A percentile compares a stretch with the other conserved stretches of the same genome.
Evolutionary conservation across 2,113 vertebrate species (phyloP).

Genomic region (Uropsilus gracilis): DNA sequence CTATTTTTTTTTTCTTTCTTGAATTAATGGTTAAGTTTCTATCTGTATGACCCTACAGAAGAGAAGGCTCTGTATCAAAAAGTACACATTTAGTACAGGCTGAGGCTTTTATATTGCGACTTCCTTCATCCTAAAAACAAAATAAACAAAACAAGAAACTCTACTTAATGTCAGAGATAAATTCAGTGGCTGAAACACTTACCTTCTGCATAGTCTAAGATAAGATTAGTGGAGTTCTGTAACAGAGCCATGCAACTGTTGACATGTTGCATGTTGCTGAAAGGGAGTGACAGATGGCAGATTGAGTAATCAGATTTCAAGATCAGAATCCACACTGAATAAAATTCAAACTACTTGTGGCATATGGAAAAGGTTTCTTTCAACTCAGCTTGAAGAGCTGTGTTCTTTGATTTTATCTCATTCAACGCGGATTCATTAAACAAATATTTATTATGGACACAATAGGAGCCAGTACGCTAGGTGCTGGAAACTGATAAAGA

Average conservation of each 20-base stretch:
- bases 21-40: not conserved
- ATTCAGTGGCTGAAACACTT: not conserved
- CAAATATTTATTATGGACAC: not conserved
- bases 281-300: conserved; percentile 48
- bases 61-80: not conserved
- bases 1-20: not conserved
- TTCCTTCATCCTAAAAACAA: conserved; percentile 1
- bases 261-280: not conserved
- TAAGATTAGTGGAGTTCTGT: not conserved
- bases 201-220: conserved; percentile 7
- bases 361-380: not conserved
- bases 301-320: conserved; percentile 19
- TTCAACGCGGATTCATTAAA: not conserved
- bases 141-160: conserved; percentile 14
- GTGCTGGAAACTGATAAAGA: not conserved
- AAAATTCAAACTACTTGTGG: not conserved
- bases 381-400: not conserved
- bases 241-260: not conserved
- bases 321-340: not conserved
- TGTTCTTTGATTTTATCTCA: not conserved
- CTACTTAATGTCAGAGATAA: not conserved
- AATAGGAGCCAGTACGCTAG: not conserved
- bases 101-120: not conserved
- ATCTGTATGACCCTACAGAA: not conserved
- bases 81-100: not conserved